Percentiles rank a stretch among this genome's conserved stretches.
These are phyloP conservation scores for Gortyna flavago DNA, from an alignment of 2,888 invertebrate species.

Conservation along the genomic window DNA sequence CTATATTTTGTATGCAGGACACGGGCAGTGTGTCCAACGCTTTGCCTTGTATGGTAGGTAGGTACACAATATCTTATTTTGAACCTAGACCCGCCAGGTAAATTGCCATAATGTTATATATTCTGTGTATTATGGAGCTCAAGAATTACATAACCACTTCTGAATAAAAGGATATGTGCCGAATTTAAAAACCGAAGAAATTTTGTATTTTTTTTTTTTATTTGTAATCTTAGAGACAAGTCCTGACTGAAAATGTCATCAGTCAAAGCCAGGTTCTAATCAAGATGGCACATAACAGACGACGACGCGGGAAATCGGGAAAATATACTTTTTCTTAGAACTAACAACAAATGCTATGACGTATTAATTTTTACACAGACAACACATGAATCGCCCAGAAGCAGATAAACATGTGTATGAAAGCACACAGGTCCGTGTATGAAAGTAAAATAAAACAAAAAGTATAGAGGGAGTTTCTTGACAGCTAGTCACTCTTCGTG, in stretches of 20 bases:
- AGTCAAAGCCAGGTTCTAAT: too few species aligned
- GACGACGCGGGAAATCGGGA: too few species aligned
- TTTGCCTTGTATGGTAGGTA: constrained; percentile 44
- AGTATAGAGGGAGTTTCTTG: neutral
- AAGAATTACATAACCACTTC: neutral
- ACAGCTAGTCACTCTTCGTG: neutral
- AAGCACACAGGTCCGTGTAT: too few species aligned
- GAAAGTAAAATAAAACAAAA: neutral
- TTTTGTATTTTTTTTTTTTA: neutral
- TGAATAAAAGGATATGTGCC: neutral
- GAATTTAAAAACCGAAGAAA: neutral
- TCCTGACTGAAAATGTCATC: neutral
- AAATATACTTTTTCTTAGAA: too few species aligned
- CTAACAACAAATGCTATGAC: too few species aligned
- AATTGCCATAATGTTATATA: constrained; percentile 12
- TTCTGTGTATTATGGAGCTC: neutral
- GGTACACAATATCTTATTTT: constrained; percentile 36
- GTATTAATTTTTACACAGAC: too few species aligned
- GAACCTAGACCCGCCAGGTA: constrained; percentile 3
- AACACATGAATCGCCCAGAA: too few species aligned
- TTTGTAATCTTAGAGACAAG: too few species aligned
- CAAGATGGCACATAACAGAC: too few species aligned
- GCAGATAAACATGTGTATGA: too few species aligned
- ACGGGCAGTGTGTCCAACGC: constrained; percentile 29
- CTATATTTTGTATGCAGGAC: constrained; percentile 50